Percentiles rank a stretch among this genome's conserved stretches.
phyloP scores from a whole-genome alignment of 2,888 invertebrate species.

The Oscheius myriophilus region DNA sequence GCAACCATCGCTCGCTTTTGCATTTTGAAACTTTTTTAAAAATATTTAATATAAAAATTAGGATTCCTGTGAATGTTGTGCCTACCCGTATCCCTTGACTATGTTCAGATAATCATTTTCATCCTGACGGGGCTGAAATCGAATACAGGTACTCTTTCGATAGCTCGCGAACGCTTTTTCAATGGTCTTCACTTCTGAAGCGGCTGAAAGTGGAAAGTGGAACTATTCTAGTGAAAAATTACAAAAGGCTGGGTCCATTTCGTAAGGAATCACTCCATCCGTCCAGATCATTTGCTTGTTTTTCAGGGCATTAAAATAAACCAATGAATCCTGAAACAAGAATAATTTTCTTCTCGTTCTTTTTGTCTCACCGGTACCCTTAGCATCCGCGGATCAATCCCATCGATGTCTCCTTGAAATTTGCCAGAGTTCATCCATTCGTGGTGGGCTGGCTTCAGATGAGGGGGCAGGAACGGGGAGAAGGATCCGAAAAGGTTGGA shows the following conservation, averaged over 20 bases:
- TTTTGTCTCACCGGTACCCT: constrained; percentile 46
- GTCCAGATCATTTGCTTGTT: constrained; percentile 67
- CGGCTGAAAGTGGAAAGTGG: constrained; percentile 47
- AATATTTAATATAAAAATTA: background rate
- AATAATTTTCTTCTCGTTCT: background rate
- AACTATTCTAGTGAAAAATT: constrained; percentile 35
- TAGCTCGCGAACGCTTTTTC: constrained; percentile 66
- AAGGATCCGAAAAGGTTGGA: constrained; percentile 18
- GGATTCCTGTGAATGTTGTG: background rate
- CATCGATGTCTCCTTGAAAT: constrained; percentile 70
- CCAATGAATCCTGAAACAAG: constrained; percentile 51
- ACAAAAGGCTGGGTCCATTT: constrained; percentile 69
- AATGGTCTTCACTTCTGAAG: constrained; percentile 60
- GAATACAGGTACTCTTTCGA: constrained; percentile 70
- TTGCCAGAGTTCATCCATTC: constrained; percentile 60
- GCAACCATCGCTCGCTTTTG: background rate
- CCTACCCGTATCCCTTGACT: constrained; percentile 68
- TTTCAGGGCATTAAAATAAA: constrained; percentile 66
- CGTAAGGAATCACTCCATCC: constrained; percentile 65
- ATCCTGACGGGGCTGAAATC: constrained; percentile 67
- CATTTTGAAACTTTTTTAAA: background rate
- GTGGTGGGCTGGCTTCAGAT: constrained; percentile 37
- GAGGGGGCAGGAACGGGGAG: constrained; percentile 34
- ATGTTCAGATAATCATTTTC: constrained; percentile 71
- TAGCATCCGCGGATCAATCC: constrained; percentile 58